Evolutionary conservation across 1,140 invertebrate species (phyloP).

Genomic region (Gryllus bimaculatus): DNA sequence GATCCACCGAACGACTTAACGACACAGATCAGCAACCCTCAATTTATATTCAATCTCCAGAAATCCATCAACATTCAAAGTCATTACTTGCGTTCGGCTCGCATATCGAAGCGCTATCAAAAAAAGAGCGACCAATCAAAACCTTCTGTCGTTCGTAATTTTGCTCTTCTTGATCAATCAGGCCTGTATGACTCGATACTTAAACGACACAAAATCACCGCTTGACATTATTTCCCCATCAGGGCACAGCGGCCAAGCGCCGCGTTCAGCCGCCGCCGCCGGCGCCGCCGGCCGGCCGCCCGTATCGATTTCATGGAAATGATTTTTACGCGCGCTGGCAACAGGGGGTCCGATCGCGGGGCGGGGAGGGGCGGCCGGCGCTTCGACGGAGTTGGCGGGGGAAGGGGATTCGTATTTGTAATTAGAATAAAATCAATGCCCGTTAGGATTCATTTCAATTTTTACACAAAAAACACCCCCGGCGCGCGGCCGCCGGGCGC

Average conservation of each 20-base stretch:
- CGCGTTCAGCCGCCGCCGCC: no score
- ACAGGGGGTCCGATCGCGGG: not conserved
- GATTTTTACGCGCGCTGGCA: not conserved
- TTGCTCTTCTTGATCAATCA: not conserved
- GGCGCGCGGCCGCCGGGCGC: no score
- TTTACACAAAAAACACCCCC: not conserved
- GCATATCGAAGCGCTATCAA: not conserved
- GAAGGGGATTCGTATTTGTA: not conserved
- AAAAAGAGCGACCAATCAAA: not conserved
- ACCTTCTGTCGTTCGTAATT: not conserved
- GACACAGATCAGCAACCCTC: not conserved
- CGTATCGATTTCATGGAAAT: not conserved
- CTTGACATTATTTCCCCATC: not conserved
- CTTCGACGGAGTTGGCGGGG: not conserved
- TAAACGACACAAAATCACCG: not conserved
- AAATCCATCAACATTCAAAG: not conserved
- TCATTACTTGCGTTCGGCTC: not conserved
- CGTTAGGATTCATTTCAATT: not conserved
- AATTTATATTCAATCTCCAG: not conserved
- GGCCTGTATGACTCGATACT: not conserved
- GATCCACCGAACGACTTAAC: not conserved
- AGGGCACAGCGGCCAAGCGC: not conserved
- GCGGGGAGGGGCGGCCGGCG: no score
- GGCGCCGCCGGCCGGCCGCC: no score
- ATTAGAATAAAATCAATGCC: constrained; percentile 5